Evolutionary conservation across 2,797 vertebrate species (phyloP).

Genomic region (Semaprochilodus insignis): DNA sequence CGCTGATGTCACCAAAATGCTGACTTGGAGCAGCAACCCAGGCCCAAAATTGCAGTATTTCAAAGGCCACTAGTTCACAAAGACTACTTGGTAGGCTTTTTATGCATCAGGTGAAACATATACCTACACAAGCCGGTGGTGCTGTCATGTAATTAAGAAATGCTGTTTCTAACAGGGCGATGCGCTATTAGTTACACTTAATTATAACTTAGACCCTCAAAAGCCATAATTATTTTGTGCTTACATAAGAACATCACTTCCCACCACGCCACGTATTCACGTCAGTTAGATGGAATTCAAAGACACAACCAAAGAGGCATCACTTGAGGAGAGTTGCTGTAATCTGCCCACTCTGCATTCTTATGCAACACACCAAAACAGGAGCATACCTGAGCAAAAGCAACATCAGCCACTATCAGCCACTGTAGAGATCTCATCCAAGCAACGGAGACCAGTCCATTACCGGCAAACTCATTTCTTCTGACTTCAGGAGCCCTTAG

Average conservation of each 20-base stretch:
- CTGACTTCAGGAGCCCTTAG: conserved; percentile 9
- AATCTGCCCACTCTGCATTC: not conserved
- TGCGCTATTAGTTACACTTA: not conserved
- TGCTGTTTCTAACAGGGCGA: not conserved
- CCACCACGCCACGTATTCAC: not conserved
- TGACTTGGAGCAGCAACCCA: too few species aligned
- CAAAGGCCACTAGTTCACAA: too few species aligned
- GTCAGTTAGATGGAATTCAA: conserved; percentile 10
- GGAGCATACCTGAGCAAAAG: not conserved
- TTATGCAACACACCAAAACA: conserved; percentile 18
- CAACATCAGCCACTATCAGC: not conserved
- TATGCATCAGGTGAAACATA: too few species aligned
- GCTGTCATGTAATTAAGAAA: not conserved
- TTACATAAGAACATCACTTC: not conserved
- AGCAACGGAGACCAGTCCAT: not conserved
- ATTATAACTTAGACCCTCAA: not conserved
- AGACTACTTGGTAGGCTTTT: too few species aligned
- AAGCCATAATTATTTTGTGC: not conserved
- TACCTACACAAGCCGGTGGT: not conserved
- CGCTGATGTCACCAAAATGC: too few species aligned
- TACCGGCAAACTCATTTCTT: conserved; percentile 4
- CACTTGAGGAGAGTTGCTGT: not conserved
- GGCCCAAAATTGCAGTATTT: too few species aligned
- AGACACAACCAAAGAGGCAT: conserved; percentile 2
- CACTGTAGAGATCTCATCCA: not conserved